phyloP scores from a whole-genome alignment of 2,113 vertebrate species.

The Herpailurus yagouaroundi region DNA sequence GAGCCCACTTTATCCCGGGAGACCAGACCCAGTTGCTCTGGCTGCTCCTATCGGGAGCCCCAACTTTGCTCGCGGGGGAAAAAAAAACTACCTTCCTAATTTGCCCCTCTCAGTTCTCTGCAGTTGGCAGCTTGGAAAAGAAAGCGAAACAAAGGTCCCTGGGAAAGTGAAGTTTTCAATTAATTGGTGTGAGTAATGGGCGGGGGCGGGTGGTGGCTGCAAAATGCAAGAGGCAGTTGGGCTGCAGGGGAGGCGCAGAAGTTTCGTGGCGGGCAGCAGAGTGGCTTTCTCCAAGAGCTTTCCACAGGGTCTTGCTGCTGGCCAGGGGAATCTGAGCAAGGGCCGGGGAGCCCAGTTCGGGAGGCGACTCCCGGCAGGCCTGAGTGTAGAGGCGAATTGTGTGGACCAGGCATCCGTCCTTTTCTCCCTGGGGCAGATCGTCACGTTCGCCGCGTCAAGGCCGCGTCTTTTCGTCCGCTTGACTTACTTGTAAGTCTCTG shows the following conservation, averaged over 20 bases:
- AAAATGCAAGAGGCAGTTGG: slow-evolving; percentile 34
- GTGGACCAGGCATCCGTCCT: neutral
- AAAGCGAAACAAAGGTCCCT: slow-evolving; percentile 72
- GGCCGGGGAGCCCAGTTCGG: neutral
- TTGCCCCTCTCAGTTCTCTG: slow-evolving; percentile 5
- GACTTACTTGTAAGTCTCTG: slow-evolving; percentile 22
- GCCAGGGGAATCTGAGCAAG: neutral
- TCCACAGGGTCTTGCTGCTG: neutral
- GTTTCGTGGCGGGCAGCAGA: neutral
- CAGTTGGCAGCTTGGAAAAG: slow-evolving; percentile 63
- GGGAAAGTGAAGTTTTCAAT: slow-evolving; percentile 77
- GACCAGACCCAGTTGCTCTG: neutral
- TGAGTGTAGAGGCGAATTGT: neutral
- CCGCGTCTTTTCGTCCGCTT: neutral
- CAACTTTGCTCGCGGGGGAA: neutral
- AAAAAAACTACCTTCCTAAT: neutral
- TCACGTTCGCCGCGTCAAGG: neutral
- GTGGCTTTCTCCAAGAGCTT: neutral
- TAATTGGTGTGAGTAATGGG: slow-evolving; percentile 75
- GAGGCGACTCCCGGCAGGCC: neutral
- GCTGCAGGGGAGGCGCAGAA: slow-evolving; percentile 11
- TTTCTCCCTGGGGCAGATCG: neutral
- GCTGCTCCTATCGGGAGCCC: neutral
- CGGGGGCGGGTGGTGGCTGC: slow-evolving; percentile 53
- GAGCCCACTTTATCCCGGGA: neutral